A percentile compares a stretch with the other conserved stretches of the same genome.
Evolutionary conservation across 2,888 invertebrate species (phyloP).

Genomic region (Pantelozetes paolii): DNA sequence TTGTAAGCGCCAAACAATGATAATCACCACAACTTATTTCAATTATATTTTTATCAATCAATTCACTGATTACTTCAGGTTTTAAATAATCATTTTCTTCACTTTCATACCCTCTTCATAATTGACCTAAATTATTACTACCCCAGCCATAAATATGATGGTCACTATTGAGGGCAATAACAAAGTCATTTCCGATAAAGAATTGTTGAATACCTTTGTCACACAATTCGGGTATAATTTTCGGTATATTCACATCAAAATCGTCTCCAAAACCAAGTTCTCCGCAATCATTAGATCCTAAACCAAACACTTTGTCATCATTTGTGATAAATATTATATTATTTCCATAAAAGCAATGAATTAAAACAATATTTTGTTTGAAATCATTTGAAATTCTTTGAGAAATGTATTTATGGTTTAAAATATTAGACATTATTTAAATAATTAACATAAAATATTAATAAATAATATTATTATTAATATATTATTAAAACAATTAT

Average conservation of each 20-base stretch:
- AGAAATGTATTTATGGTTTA: too few relatives aligned
- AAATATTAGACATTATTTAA: too few relatives aligned
- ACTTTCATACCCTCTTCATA: background rate
- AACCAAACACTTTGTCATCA: background rate
- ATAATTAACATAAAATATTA: too few relatives aligned
- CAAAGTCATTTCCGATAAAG: background rate
- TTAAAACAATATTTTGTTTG: background rate
- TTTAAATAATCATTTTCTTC: background rate
- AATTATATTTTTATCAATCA: background rate
- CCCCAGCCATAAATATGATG: background rate
- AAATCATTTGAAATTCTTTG: background rate
- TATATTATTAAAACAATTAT: too few relatives aligned
- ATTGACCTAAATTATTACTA: background rate
- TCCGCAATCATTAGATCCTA: background rate
- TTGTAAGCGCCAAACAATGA: background rate
- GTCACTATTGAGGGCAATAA: background rate
- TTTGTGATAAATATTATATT: background rate
- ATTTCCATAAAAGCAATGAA: background rate
- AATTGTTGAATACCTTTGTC: background rate
- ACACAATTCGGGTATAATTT: slow-evolving; percentile 7
- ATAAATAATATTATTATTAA: too few relatives aligned
- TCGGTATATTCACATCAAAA: background rate
- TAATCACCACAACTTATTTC: background rate
- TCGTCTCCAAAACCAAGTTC: background rate
- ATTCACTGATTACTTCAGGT: background rate